These are phyloP conservation scores for Actenoides lindsayi DNA, from an alignment of 2,113 vertebrate genomes.

Conservation along the genomic window DNA sequence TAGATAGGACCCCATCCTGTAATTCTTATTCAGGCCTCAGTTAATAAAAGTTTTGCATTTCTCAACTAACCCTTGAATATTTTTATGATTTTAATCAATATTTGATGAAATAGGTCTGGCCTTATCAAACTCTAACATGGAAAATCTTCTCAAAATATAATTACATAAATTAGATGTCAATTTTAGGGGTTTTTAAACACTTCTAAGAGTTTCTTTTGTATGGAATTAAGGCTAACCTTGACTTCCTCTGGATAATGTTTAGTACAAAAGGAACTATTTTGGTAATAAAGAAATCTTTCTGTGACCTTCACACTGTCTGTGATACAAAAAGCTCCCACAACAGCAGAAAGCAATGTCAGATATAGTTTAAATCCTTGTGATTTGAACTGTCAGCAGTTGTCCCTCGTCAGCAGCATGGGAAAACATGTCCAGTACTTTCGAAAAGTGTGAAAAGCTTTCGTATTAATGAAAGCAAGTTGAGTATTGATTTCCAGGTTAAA, in stretches of 20 bases:
- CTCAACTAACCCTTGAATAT: not conserved
- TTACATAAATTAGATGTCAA: not conserved
- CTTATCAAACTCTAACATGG: not conserved
- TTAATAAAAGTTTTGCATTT: not conserved
- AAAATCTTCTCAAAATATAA: not conserved
- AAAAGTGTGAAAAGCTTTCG: slow-evolving; percentile 2
- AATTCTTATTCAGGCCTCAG: not conserved
- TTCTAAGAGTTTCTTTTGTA: not conserved
- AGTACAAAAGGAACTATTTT: not conserved
- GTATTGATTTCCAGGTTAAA: slow-evolving; percentile 20
- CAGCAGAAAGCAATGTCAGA: not conserved
- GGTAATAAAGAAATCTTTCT: not conserved
- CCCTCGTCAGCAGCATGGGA: not conserved
- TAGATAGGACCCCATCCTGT: not conserved
- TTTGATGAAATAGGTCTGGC: not conserved
- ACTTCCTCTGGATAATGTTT: not conserved
- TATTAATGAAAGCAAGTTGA: slow-evolving; percentile 13
- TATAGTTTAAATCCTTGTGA: slow-evolving; percentile 32
- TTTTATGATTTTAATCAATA: not conserved
- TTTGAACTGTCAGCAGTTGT: not conserved
- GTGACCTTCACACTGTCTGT: not conserved
- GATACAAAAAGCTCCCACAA: not conserved
- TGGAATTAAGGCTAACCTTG: not conserved
- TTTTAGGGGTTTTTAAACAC: not conserved
- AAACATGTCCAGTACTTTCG: not conserved